phyloP scores from a whole-genome alignment of 2,113 vertebrate genomes.

The Excalfactoria chinensis region DNA sequence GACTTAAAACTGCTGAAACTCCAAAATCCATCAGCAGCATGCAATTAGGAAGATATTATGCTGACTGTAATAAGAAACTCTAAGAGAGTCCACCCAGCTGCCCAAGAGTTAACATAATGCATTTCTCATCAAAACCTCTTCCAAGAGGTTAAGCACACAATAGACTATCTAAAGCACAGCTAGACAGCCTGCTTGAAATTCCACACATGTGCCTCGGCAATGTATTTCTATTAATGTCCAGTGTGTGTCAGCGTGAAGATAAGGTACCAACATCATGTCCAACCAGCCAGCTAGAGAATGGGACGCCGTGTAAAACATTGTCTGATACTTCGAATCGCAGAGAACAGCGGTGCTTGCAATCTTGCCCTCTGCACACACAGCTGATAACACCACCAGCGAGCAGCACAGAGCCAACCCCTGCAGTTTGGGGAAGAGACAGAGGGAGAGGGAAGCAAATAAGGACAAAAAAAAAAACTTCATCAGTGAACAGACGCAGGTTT shows the following conservation, averaged over 20 bases:
- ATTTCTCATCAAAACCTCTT: conserved; percentile 78
- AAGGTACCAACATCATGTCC: conserved; percentile 87
- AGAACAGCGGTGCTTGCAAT: conserved; percentile 70
- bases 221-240: conserved; percentile 91
- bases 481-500: neutral
- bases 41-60: conserved; percentile 36
- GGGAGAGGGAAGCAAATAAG: neutral
- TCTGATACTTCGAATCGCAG: conserved; percentile 81
- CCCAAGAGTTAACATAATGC: conserved; percentile 67
- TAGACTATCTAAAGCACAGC: conserved; percentile 80
- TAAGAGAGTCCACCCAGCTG: neutral
- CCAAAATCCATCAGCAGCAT: conserved; percentile 9
- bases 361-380: neutral
- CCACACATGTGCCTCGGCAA: conserved; percentile 78
- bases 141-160: conserved; percentile 81
- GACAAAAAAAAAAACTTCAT: neutral
- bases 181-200: conserved; percentile 83
- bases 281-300: conserved; percentile 80
- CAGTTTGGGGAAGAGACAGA: neutral
- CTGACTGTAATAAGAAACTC: conserved; percentile 5
- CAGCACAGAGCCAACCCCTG: neutral
- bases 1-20: conserved; percentile 41
- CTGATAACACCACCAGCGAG: conserved; percentile 23
- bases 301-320: conserved; percentile 84
- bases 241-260: conserved; percentile 89